Percentiles rank a stretch among this genome's conserved stretches.
Evolutionary conservation across 2,888 invertebrate genomes (phyloP).

Genomic region (Lepeophtheirus nordmannii): DNA sequence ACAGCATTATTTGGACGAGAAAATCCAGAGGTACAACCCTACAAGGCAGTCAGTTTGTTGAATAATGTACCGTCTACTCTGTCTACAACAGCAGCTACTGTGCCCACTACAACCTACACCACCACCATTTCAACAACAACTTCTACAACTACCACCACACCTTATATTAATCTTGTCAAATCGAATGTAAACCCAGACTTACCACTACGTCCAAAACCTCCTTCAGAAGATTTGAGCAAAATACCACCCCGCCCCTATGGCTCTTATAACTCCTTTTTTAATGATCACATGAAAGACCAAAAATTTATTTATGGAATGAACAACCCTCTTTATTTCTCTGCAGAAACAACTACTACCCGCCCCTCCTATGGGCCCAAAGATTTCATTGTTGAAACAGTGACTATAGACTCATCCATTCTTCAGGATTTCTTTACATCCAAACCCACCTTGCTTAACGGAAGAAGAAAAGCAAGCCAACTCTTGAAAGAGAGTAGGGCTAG

Average conservation of each 20-base stretch:
- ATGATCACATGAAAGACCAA: not conserved
- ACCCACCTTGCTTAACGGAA: constrained; percentile 9
- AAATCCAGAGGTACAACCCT: not conserved
- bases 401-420: constrained; percentile 19
- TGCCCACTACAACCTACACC: not conserved
- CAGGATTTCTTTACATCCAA: constrained; percentile 24
- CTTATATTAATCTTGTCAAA: not conserved
- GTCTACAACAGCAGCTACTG: not conserved
- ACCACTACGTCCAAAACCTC: constrained; percentile 22
- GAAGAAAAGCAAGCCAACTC: not conserved
- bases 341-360: not conserved
- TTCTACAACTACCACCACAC: not conserved
- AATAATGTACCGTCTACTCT: not conserved
- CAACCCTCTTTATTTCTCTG: constrained; percentile 19
- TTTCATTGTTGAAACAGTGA: constrained; percentile 25
- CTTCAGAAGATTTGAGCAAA: constrained; percentile 13
- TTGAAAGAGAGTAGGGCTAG: not conserved
- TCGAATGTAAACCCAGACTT: constrained; percentile 16
- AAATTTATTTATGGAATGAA: constrained; percentile 10
- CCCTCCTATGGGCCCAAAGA: constrained; percentile 20
- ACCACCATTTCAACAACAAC: not conserved
- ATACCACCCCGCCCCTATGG: constrained; percentile 14
- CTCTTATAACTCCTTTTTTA: not conserved
- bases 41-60: too few relatives aligned
- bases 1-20: not conserved